Conservation (phyloP, 2,113 vertebrate genomes). For the Syrmaticus mikado region DNA sequence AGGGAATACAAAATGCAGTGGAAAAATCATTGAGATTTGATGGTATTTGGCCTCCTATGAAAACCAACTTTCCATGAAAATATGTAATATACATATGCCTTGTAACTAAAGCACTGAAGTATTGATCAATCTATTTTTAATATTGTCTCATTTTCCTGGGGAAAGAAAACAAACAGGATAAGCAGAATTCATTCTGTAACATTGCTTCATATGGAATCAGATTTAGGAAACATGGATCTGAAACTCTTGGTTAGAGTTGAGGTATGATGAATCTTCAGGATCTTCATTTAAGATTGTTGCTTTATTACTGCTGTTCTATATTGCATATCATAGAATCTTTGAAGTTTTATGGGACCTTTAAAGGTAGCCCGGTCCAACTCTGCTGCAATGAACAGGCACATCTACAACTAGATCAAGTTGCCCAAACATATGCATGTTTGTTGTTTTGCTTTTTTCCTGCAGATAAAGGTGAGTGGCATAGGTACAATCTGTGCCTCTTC, state of each 20-base stretch:
- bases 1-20: conserved; percentile 29
- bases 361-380: no score
- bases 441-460: background rate
- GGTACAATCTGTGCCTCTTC: background rate
- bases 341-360: no score
- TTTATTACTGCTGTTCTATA: background rate
- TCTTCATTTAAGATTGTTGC: background rate
- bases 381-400: no score
- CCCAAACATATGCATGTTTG: no score
- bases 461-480: background rate
- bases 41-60: background rate
- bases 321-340: no score
- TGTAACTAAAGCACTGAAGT: background rate
- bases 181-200: background rate
- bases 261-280: background rate
- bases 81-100: background rate
- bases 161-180: background rate
- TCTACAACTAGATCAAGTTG: no score
- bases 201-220: background rate
- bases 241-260: background rate
- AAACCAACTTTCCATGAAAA: background rate
- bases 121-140: background rate
- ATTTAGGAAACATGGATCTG: background rate
- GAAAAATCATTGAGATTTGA: background rate
- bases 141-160: background rate